Evolutionary conservation across 2,888 invertebrate genomes (phyloP).

Genomic region (Ectropis crepuscularia): DNA sequence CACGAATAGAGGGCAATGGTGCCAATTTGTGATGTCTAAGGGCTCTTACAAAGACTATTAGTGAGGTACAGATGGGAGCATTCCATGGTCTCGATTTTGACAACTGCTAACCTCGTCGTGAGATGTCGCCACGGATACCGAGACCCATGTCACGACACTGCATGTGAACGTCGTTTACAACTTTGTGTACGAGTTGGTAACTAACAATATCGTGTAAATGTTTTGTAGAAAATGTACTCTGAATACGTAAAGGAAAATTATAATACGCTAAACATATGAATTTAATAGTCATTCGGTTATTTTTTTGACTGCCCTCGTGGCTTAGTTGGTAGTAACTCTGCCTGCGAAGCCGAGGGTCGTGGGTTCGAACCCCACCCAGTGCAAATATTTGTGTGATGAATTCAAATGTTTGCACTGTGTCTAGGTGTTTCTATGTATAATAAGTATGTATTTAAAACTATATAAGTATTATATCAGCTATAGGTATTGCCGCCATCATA

Average conservation of each 20-base stretch:
- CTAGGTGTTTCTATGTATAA: too few relatives aligned
- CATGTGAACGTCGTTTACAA: constrained; percentile 32
- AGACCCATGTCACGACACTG: constrained; percentile 59
- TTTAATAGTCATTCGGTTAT: too few relatives aligned
- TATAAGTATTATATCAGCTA: too few relatives aligned
- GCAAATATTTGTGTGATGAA: too few relatives aligned
- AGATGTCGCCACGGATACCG: constrained; percentile 68
- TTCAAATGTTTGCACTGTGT: too few relatives aligned
- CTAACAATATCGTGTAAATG: constrained; percentile 29
- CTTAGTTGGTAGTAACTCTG: too few relatives aligned
- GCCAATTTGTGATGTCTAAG: constrained; percentile 66
- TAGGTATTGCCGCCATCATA: too few relatives aligned
- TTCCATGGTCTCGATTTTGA: constrained; percentile 67
- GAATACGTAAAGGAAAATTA: background rate
- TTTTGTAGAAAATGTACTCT: background rate
- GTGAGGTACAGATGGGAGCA: constrained; percentile 45
- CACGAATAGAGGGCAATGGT: constrained; percentile 62
- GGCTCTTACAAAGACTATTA: constrained; percentile 38
- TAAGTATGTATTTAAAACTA: too few relatives aligned
- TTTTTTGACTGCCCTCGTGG: too few relatives aligned
- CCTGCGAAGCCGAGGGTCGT: too few relatives aligned
- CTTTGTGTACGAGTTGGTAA: constrained; percentile 38
- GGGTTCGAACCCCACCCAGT: too few relatives aligned
- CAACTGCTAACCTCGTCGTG: constrained; percentile 58
- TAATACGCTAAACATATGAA: background rate